phyloP scores from a whole-genome alignment of 2,113 vertebrate species.

The Rhea americana region DNA sequence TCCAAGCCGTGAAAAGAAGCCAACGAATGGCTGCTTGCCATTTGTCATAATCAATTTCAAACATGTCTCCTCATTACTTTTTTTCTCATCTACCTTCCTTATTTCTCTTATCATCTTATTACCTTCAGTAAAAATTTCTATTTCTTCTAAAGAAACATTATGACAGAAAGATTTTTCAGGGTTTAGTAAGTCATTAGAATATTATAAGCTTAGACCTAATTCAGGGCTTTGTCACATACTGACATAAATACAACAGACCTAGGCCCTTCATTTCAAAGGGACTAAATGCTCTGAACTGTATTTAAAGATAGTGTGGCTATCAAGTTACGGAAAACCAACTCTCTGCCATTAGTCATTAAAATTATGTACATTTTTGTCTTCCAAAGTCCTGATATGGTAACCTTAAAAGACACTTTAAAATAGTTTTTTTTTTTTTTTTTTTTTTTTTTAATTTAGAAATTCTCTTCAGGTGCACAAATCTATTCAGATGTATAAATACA shows the following conservation, averaged over 20 bases:
- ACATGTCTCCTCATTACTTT: neutral
- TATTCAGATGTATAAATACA: neutral
- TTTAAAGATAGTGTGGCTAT: neutral
- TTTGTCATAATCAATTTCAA: constrained; percentile 20
- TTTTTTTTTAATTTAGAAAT: neutral
- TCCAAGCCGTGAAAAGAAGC: constrained; percentile 35
- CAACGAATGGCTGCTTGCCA: constrained; percentile 26
- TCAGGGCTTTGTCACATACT: neutral
- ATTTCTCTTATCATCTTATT: neutral
- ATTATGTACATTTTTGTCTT: neutral
- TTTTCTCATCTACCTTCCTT: neutral
- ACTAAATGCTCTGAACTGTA: neutral
- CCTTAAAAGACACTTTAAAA: neutral
- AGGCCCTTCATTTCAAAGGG: neutral
- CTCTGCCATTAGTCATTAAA: neutral
- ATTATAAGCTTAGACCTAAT: neutral
- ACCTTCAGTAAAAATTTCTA: neutral
- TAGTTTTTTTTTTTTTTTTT: neutral
- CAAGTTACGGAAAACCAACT: neutral
- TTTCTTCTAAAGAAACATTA: neutral
- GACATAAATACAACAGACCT: neutral
- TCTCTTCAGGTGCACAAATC: neutral
- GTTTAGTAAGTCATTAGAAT: neutral
- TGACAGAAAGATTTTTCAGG: constrained; percentile 7
- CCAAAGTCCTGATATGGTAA: neutral